Evolutionary conservation across 92 coral and sea anemone species (phyloP), one percentile per base, ranked within the genome.

Genomic region (Umimayanthus chanpuru): DNA sequence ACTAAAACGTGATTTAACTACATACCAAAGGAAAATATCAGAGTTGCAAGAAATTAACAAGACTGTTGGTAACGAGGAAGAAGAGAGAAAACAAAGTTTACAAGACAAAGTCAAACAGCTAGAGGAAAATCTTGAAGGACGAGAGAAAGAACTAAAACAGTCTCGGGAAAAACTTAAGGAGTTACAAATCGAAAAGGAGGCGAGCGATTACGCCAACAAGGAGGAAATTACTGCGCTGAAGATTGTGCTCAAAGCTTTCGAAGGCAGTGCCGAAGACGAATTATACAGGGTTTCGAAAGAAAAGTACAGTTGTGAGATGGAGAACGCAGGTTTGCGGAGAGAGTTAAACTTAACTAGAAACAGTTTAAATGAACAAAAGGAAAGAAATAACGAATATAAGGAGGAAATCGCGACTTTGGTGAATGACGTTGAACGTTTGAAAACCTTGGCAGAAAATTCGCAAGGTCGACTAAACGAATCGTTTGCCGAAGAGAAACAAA

Each of bases 321-420:
- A 93, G 39, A 94, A 91, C 18, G 92, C 92, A 38, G 88, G 86
- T 76, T 55, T 93, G 88, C 93, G 88, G 29, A 93, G 85, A 12
- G 94, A 94, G 85, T 85, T 89, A 18, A 87, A 90, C 40, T 73
- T 80, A 71, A 87, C 90, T 39, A 91, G 89, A 68, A 82, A 84
- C 41, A 71, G 79, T 38, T 89, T 91, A 23, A 49, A 72, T 25
- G 98, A 93, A 64, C 93, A 93, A n/a, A 90, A 96, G 82, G 89
- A 86, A 28, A 80, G 90, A 20, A 92, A 88, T 76, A 67, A 71
- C 29, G 74, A 81, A 29, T 93, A 92, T 71, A 92, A 85, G 36
- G 93, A 92, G 79, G 99, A 96, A 79, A 93, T 96, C 38, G 91
- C 92, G 20, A 90, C 78, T 47, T 91, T 95, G 26, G 87, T 90